Base-by-base conservation (phyloP, 2,888 invertebrate species). In the Reticulitermes lucifugus region DNA sequence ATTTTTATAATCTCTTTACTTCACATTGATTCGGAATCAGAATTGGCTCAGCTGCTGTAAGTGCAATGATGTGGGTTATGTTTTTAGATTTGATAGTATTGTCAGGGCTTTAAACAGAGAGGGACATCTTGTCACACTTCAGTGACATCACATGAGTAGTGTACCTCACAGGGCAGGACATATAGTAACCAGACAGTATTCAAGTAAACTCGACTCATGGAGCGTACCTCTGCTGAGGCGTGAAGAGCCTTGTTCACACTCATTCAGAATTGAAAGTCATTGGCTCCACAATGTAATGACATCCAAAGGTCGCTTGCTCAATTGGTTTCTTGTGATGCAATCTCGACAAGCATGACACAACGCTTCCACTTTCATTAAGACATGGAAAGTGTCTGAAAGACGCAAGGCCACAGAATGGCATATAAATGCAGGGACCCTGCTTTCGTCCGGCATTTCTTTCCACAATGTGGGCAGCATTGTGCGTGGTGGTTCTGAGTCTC, bases 201-300 rank as follows among this genome's bases (percentile, higher is more conserved):
- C 35, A 46, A 12, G 12, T 12, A 46, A 46, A 12, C 12, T 46
- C 10, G 12, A 46, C 12, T 55, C 55, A 14, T 14, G 14, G n/a
- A 65, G 65, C 65, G n/a, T 7, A 25, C 65, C 25, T 6, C 65
- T 65, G 65, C 65, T 65, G 65, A 65, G 65, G 65, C 25, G 25
- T 55, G 25, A 65, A 65, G n/a, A 65, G n/a, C 65, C 65, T 65
- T 65, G n/a, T 65, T 65, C 65, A 65, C 65, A 25, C n/a, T 25
- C 9, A 10, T 65, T 65, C 25, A n/a, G 65, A 65, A 65, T n/a
- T 73, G 73, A 73, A 73, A 73, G 73, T 73, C 73, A 73, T 73
- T 73, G 73, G 73, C 73, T 73, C 41, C 73, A 25, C 65, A 25
- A n/a, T 65, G 25, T 41, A 73, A 73, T 41, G 73, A 41, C 73